These are phyloP conservation scores for Entomyzon cyanotis DNA, from an alignment of 2,113 vertebrate species.

Conservation along the genomic window DNA sequence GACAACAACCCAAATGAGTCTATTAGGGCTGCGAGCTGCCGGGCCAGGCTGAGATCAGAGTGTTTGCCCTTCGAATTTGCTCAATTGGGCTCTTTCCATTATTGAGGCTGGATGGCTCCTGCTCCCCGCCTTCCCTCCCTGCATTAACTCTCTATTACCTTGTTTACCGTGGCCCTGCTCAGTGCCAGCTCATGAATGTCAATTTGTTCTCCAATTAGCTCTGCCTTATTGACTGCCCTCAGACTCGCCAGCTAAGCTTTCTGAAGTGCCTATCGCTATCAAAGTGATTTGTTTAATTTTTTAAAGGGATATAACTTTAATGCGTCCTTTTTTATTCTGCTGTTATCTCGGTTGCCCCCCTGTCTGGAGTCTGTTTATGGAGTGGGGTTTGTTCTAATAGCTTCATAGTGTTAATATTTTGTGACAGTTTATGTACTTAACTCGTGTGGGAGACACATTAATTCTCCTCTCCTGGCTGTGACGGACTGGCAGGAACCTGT, in stretches of 20 bases:
- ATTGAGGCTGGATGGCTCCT: constrained; percentile 56
- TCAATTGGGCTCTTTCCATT: constrained; percentile 70
- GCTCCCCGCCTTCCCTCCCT: constrained; percentile 1
- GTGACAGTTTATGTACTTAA: constrained; percentile 53
- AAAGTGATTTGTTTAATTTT: constrained; percentile 79
- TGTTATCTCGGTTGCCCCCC: constrained; percentile 68
- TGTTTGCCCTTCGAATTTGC: constrained; percentile 70
- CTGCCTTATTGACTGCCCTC: constrained; percentile 76
- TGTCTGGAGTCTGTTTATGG: constrained; percentile 59
- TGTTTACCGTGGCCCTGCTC: constrained; percentile 54
- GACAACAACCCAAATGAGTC: constrained; percentile 9
- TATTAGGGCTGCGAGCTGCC: background rate
- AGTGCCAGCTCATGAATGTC: constrained; percentile 69
- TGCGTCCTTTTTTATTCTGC: constrained; percentile 75
- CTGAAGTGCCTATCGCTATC: constrained; percentile 75
- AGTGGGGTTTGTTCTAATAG: constrained; percentile 62
- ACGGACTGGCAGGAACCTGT: background rate
- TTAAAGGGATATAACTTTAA: constrained; percentile 77
- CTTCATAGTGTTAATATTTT: constrained; percentile 70
- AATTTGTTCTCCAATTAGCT: constrained; percentile 81
- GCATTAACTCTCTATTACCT: constrained; percentile 73
- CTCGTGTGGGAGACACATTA: constrained; percentile 31
- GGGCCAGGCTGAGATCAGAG: constrained; percentile 33
- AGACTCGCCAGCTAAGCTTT: constrained; percentile 73
- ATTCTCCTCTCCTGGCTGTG: constrained; percentile 17